Percentiles rank a stretch among this genome's conserved stretches.
Evolutionary conservation across 2,888 invertebrate species (phyloP).

Genomic region (Heteromyza rotundicornis): DNA sequence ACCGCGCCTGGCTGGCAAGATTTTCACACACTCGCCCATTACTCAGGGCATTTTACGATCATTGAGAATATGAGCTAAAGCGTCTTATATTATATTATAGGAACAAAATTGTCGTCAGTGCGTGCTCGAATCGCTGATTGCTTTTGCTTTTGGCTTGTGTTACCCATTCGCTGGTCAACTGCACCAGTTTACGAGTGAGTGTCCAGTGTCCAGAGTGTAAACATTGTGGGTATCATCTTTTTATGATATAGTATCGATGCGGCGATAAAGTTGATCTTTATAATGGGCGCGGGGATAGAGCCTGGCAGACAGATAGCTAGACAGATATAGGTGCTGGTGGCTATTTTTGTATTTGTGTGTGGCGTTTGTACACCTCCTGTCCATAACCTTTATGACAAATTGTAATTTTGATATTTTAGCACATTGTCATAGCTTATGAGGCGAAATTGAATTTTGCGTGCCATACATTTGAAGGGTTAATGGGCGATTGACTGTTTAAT

Average conservation of each 20-base stretch:
- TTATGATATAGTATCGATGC: background rate
- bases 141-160: background rate
- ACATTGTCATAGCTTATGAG: too few relatives aligned
- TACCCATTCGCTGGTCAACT: background rate
- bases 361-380: background rate
- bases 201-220: too few relatives aligned
- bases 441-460: background rate
- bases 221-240: background rate
- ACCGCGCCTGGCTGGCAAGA: too few relatives aligned
- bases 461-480: background rate
- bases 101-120: background rate
- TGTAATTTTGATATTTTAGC: background rate
- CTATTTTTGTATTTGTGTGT: background rate
- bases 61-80: background rate
- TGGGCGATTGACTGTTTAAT: background rate
- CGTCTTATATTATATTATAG: background rate
- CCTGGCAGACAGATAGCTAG: too few relatives aligned
- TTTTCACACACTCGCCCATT: background rate
- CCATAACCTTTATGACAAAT: background rate
- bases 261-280: background rate
- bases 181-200: background rate
- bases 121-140: background rate
- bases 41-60: background rate
- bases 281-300: background rate
- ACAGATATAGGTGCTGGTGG: too few relatives aligned